Evolutionary conservation across 30 jellyfish, hydroid and myxozoan genomes (phyloP), one percentile per base, ranked within the genome.

Genomic region (Pseudorhiza aurosa): DNA sequence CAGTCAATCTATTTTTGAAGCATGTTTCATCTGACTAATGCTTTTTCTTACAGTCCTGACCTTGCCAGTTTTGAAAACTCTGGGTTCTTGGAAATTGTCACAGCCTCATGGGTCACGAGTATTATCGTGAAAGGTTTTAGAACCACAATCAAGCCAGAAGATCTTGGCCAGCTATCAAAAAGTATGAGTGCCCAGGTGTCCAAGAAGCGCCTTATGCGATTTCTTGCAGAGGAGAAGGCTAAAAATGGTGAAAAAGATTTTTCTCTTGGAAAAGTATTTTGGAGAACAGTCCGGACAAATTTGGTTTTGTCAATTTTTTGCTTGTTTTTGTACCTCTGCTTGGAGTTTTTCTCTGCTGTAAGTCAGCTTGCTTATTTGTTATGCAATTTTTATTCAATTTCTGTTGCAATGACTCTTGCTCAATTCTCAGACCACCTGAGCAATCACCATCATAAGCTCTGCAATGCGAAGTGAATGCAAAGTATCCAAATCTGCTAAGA

Each of bases 11-110:
- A n/a, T n/a, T n/a, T n/a, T n/a, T n/a, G n/a, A n/a, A n/a, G n/a
- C n/a, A n/a, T n/a, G n/a, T n/a, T n/a, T n/a, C n/a, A n/a, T n/a
- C n/a, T n/a, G n/a, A n/a, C n/a, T n/a, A n/a, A n/a, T n/a, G n/a
- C n/a, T 46, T 46, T 46, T 12, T 14, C 19, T 51, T 63, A 15
- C 57, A 81, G 93, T 45, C 67, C 93, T 21, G 70, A 51, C 8
- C 53, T 81, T 42, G 15, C 83, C 0, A 32, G 45, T 14, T n/a
- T 19, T 63, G 91, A 80, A 6, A 60, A 88, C 49, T 35, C 90
- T 39, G 97, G 97, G 12, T 88, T 79, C 81, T 46, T 88, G 45
- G 93, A 81, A 60, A 21, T 74, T 62, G 45, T 64, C 10, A 2
- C 82, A 19, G 17, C 46, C 63, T 24, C 87, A 1, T 88, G 94